These are phyloP conservation scores for Pimpla rufipes DNA, from an alignment of 2,888 invertebrate species.

Conservation along the genomic window DNA sequence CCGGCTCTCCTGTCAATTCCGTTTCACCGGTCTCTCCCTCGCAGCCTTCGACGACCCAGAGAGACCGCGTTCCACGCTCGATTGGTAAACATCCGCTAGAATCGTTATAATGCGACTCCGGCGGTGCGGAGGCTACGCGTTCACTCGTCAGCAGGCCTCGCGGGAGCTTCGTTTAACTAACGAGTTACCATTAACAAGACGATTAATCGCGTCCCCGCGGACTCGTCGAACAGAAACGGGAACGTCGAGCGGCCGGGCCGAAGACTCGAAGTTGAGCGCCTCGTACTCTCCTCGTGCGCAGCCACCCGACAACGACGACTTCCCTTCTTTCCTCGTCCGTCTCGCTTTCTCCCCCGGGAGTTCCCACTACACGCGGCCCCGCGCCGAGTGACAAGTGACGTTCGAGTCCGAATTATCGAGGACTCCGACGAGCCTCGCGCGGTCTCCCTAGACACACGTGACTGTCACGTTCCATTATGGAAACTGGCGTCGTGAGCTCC, in stretches of 20 bases:
- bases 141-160: slow-evolving; percentile 44
- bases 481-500: slow-evolving; percentile 33
- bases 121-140: slow-evolving; percentile 23
- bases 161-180: slow-evolving; percentile 75
- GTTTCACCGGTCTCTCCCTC: background rate
- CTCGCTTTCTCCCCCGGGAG: slow-evolving; percentile 3
- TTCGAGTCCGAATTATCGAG: slow-evolving; percentile 45
- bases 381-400: slow-evolving; percentile 61
- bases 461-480: slow-evolving; percentile 56
- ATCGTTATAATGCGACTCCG: slow-evolving; percentile 44
- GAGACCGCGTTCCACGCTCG: background rate
- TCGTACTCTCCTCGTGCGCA: slow-evolving; percentile 63
- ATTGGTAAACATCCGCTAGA: slow-evolving; percentile 46
- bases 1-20: background rate
- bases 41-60: slow-evolving; percentile 12
- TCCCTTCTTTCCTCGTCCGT: slow-evolving; percentile 54
- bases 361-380: no score
- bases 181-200: slow-evolving; percentile 77
- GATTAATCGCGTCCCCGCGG: slow-evolving; percentile 74
- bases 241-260: slow-evolving; percentile 41
- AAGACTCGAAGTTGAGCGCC: slow-evolving; percentile 64
- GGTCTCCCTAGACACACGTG: slow-evolving; percentile 63
- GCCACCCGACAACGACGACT: slow-evolving; percentile 59
- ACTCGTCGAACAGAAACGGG: slow-evolving; percentile 38
- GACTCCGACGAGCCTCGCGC: slow-evolving; percentile 35